phyloP scores from a whole-genome alignment of 2,113 vertebrate species.

The Zosterops pallidus region DNA sequence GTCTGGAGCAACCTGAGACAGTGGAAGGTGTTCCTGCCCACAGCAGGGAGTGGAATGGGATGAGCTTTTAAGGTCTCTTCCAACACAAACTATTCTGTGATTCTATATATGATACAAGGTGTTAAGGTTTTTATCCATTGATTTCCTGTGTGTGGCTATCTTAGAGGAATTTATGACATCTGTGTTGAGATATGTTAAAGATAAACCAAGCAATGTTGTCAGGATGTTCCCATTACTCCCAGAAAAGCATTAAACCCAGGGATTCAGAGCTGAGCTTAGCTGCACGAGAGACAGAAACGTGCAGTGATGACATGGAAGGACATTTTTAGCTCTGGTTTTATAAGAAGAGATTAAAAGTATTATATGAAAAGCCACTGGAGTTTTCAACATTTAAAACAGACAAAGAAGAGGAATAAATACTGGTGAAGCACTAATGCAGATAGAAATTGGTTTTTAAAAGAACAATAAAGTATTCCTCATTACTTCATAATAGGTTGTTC shows the following conservation, averaged over 20 bases:
- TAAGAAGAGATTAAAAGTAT: not conserved
- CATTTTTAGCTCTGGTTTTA: not conserved
- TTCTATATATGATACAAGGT: not conserved
- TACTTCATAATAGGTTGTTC: not conserved
- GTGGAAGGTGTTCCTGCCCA: not conserved
- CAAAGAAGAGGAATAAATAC: not conserved
- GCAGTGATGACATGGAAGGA: not conserved
- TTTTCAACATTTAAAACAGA: not conserved
- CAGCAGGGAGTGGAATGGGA: not conserved
- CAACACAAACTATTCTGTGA: not conserved
- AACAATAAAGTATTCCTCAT: not conserved
- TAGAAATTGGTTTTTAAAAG: not conserved
- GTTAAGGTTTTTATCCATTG: not conserved
- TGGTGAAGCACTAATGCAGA: not conserved
- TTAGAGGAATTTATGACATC: not conserved
- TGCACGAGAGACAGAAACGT: accelerated
- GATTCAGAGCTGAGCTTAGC: not conserved
- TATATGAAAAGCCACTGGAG: not conserved
- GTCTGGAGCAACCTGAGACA: not conserved
- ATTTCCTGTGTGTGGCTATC: not conserved
- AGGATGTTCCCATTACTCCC: not conserved
- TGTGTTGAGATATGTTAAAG: not conserved
- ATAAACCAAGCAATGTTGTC: not conserved
- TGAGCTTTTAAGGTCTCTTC: not conserved
- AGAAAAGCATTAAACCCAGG: not conserved